phyloP scores from a whole-genome alignment of 2,113 vertebrate genomes.

The Erythrocercus mccallii region DNA sequence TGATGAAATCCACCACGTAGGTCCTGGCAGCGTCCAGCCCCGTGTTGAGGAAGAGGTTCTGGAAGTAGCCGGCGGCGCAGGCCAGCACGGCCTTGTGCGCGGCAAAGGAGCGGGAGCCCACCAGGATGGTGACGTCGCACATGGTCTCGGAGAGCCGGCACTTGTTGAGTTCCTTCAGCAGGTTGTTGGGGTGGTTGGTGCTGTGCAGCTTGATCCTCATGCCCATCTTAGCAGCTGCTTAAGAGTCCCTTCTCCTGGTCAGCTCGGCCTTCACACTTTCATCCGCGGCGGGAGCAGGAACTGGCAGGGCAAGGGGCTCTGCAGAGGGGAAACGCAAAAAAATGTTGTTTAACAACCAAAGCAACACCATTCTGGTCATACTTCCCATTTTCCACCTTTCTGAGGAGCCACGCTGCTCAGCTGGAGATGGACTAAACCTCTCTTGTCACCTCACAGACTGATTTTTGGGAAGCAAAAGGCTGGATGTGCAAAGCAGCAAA shows the following conservation, averaged over 20 bases:
- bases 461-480: neutral
- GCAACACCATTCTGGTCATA: accelerated
- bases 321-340: neutral
- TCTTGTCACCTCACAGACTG: accelerated
- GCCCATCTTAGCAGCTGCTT: conserved; percentile 79
- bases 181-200: conserved; percentile 87
- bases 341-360: neutral
- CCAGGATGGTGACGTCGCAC: conserved; percentile 91
- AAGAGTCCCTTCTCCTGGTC: neutral
- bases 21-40: conserved; percentile 74
- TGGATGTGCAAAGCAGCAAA: neutral
- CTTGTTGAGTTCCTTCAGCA: conserved; percentile 92
- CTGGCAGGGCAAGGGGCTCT: conserved; percentile 46
- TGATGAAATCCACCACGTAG: conserved; percentile 91
- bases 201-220: conserved; percentile 97
- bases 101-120: conserved; percentile 87
- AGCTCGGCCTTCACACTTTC: conserved; percentile 4
- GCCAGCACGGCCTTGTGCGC: conserved; percentile 91
- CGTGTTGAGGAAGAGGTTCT: conserved; percentile 82
- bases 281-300: neutral
- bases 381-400: accelerated
- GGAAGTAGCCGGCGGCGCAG: conserved; percentile 88
- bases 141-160: conserved; percentile 87
- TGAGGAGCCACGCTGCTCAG: neutral
- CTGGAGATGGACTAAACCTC: neutral